These are phyloP conservation scores for Callitettix versicolor DNA, from an alignment of 1,140 invertebrate species.

Conservation along the genomic window DNA sequence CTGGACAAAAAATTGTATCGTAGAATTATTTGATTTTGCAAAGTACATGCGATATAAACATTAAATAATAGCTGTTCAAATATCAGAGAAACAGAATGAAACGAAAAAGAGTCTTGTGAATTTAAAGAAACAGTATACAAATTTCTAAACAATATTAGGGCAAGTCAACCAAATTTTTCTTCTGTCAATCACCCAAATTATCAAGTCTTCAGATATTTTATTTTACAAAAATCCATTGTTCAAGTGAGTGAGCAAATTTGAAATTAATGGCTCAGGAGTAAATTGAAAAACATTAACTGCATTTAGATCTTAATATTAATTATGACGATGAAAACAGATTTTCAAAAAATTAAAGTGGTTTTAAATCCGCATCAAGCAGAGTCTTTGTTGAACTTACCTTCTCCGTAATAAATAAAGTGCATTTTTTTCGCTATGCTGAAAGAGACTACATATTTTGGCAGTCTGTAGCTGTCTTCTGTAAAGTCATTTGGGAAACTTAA, in stretches of 20 bases:
- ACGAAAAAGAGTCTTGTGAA: not conserved
- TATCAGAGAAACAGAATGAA: not conserved
- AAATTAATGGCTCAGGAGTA: not conserved
- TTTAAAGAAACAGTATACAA: conserved; percentile 7
- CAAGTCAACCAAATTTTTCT: not conserved
- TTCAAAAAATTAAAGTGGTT: not conserved
- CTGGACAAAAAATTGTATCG: conserved; percentile 28
- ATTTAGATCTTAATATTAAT: no score
- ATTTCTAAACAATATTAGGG: conserved; percentile 10
- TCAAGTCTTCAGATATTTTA: no score
- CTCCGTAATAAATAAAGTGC: conserved; percentile 46
- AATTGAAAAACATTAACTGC: not conserved
- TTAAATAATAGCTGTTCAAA: not conserved
- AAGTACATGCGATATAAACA: not conserved
- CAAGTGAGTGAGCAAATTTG: not conserved
- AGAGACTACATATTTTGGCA: conserved; percentile 48
- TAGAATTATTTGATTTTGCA: not conserved
- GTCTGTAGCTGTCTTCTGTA: conserved; percentile 38
- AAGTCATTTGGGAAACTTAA: conserved; percentile 40
- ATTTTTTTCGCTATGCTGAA: conserved; percentile 43
- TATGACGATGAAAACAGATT: no score
- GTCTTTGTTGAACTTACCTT: no score
- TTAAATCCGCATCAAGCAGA: no score
- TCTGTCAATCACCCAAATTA: no score
- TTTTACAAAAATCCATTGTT: no score